Conservation (phyloP, 64 coral and sea anemone species). For the Stylophora pistillata region DNA sequence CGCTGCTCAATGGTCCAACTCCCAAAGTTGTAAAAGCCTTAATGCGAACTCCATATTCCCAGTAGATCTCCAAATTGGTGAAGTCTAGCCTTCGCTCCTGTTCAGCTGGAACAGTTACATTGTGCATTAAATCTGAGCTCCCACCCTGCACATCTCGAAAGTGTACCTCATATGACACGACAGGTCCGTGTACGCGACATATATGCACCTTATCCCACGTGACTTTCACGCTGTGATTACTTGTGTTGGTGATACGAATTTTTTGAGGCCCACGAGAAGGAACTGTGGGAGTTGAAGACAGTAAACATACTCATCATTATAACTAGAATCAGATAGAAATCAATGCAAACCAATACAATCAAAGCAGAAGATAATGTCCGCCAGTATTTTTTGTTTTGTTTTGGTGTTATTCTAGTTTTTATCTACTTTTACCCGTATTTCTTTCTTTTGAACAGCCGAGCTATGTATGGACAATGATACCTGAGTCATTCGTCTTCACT, state of each 20-base stretch:
- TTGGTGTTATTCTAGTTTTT: no score
- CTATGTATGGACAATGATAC: neutral
- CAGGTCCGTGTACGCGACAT: neutral
- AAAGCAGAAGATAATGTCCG: no score
- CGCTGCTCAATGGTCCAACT: neutral
- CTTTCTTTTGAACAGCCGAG: no score
- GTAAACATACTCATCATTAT: no score
- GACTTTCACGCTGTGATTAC: constrained; percentile 17
- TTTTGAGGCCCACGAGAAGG: neutral
- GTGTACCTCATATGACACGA: neutral
- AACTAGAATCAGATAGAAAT: no score
- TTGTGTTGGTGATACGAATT: neutral
- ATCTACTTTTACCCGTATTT: no score
- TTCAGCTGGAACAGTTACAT: neutral
- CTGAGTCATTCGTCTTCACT: neutral
- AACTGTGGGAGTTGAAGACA: neutral
- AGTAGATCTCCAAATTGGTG: constrained; percentile 14
- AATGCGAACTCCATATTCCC: constrained; percentile 2
- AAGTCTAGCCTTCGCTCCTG: neutral
- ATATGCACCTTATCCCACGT: neutral
- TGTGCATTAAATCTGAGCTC: neutral
- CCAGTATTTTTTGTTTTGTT: no score
- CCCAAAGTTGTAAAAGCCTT: constrained; percentile 4
- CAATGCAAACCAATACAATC: no score
- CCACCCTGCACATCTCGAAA: constrained; percentile 5